These are phyloP conservation scores for Thera obeliscata DNA, from an alignment of 2,888 invertebrate species.

Conservation along the genomic window DNA sequence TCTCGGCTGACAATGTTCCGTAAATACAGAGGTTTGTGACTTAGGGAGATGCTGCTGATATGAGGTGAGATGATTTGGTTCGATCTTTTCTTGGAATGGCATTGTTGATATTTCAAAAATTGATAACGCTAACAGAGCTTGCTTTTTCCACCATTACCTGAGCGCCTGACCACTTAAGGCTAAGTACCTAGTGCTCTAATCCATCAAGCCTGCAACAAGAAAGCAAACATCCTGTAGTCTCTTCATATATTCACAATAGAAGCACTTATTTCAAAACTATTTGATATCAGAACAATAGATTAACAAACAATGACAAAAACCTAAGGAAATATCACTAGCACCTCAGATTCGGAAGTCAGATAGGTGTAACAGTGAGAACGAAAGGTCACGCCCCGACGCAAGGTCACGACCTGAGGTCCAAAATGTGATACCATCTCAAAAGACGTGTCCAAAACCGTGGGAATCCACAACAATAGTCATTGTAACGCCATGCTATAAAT, in stretches of 20 bases:
- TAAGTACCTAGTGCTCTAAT: too few relatives aligned
- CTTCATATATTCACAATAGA: background rate
- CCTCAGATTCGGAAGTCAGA: constrained; percentile 62
- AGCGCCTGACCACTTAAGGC: too few relatives aligned
- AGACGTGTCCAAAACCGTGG: constrained; percentile 74
- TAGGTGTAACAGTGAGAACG: constrained; percentile 54
- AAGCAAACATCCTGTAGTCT: too few relatives aligned
- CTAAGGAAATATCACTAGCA: constrained; percentile 57
- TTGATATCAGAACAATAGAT: constrained; percentile 10
- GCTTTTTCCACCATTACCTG: background rate
- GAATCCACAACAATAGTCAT: constrained; percentile 66
- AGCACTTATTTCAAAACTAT: constrained; percentile 1
- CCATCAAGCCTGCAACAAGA: too few relatives aligned
- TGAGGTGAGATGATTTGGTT: constrained; percentile 58
- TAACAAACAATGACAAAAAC: constrained; percentile 28
- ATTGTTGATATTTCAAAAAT: constrained; percentile 21
- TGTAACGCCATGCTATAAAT: constrained; percentile 64
- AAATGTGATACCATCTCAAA: constrained; percentile 65
- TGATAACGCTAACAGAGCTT: background rate
- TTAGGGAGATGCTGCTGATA: constrained; percentile 47
- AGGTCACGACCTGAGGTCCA: constrained; percentile 68
- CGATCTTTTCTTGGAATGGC: constrained; percentile 51
- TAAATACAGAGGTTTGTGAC: constrained; percentile 70
- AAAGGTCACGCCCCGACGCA: constrained; percentile 68
- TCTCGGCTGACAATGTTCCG: constrained; percentile 67